These are phyloP conservation scores for Drosophila lacicola DNA, from an alignment of 2,888 invertebrate genomes.

Conservation along the genomic window DNA sequence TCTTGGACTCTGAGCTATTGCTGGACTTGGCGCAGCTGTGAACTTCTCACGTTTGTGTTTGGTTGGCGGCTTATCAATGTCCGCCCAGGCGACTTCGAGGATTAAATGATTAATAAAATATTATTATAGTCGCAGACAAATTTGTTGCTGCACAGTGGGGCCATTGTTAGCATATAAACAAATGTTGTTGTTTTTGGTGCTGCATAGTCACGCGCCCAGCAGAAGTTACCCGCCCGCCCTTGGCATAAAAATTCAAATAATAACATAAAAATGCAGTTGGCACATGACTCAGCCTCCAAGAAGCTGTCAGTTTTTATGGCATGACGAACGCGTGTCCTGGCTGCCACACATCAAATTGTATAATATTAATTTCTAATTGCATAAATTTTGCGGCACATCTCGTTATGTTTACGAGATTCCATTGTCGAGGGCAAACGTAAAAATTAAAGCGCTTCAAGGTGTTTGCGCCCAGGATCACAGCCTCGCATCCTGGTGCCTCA, in stretches of 20 bases:
- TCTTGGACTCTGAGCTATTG: conserved; percentile 7
- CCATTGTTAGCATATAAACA: conserved; percentile 51
- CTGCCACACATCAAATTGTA: conserved; percentile 69
- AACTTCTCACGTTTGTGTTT: conserved; percentile 58
- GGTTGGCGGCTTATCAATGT: conserved; percentile 43
- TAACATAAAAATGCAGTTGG: conserved; percentile 78
- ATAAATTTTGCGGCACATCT: conserved; percentile 75
- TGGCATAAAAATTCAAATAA: conserved; percentile 64
- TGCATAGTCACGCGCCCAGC: conserved; percentile 42
- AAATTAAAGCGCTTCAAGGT: conserved; percentile 76
- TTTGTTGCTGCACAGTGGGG: conserved; percentile 40
- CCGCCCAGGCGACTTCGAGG: conserved; percentile 27
- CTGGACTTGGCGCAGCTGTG: conserved; percentile 50
- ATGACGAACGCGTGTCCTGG: conserved; percentile 56
- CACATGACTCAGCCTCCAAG: conserved; percentile 36
- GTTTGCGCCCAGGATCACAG: conserved; percentile 39
- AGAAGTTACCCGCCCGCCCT: background rate
- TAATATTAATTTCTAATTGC: conserved; percentile 84
- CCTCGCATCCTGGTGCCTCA: conserved; percentile 16
- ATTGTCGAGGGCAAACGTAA: conserved; percentile 59
- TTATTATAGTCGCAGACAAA: conserved; percentile 50
- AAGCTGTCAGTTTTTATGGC: conserved; percentile 55
- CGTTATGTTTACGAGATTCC: conserved; percentile 60
- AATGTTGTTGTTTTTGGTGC: conserved; percentile 29
- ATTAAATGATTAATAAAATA: conserved; percentile 77